Conservation (phyloP, 2,888 invertebrate genomes). For the Agriopis leucophaearia region DNA sequence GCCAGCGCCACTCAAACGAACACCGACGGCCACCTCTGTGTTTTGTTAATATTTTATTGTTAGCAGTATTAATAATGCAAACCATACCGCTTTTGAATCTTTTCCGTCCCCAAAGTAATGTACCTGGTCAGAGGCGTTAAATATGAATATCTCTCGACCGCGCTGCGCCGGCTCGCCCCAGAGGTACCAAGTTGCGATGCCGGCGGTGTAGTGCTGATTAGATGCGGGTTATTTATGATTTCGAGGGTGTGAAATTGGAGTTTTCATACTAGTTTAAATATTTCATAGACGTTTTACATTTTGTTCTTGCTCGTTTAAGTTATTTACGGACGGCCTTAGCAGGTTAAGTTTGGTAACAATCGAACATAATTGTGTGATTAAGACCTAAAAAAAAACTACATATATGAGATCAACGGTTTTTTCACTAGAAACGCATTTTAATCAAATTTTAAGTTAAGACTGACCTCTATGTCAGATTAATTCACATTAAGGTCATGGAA, state of each 20-base stretch:
- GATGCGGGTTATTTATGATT: slow-evolving; percentile 2
- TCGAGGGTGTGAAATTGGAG: neutral
- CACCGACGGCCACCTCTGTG: too few species aligned
- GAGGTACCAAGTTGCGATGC: slow-evolving; percentile 3
- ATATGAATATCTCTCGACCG: neutral
- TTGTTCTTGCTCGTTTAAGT: too few species aligned
- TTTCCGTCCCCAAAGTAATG: neutral
- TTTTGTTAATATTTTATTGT: neutral
- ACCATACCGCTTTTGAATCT: neutral
- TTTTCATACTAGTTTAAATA: too few species aligned
- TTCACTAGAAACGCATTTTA: neutral
- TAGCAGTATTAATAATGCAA: neutral
- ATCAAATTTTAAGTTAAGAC: neutral
- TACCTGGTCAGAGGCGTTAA: neutral
- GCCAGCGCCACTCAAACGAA: too few species aligned
- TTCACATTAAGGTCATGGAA: neutral
- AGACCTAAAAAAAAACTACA: too few species aligned
- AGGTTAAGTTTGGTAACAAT: too few species aligned
- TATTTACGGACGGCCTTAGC: too few species aligned
- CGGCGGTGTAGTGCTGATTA: slow-evolving; percentile 9
- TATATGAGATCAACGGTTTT: neutral
- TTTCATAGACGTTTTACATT: too few species aligned
- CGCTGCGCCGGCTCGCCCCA: neutral
- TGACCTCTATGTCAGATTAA: neutral
- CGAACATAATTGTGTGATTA: too few species aligned